phyloP scores from a whole-genome alignment of 2,113 vertebrate genomes.

The Alces alces region DNA sequence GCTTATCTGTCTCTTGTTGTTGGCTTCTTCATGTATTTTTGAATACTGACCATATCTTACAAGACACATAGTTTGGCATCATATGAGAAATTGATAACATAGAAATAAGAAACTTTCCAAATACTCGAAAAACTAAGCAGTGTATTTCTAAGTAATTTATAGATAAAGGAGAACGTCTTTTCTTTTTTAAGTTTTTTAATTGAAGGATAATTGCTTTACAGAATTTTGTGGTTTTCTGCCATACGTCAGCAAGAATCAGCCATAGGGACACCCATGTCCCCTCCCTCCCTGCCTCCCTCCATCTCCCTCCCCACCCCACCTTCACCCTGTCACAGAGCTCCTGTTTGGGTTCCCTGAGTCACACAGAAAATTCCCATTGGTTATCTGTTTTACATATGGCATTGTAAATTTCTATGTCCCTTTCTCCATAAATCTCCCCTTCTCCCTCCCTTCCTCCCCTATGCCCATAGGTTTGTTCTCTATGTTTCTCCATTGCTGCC shows the following conservation, averaged over 20 bases:
- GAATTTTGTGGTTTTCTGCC: not conserved
- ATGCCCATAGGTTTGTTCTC: not conserved
- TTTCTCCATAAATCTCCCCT: not conserved
- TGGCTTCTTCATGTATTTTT: not conserved
- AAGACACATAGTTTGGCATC: not conserved
- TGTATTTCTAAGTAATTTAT: not conserved
- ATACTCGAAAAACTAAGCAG: not conserved
- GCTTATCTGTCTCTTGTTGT: not conserved
- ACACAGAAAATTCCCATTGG: not conserved
- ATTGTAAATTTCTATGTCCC: not conserved
- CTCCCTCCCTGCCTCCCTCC: too few species aligned
- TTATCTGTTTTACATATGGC: not conserved
- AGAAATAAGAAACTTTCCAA: not conserved
- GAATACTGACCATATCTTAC: not conserved
- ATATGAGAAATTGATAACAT: not conserved
- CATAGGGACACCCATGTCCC: too few species aligned
- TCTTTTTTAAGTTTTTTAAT: not conserved
- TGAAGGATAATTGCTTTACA: not conserved
- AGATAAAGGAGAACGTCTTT: not conserved
- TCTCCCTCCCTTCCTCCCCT: not conserved
- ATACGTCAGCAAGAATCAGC: too few species aligned
- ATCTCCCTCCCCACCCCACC: too few species aligned
- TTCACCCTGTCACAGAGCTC: not conserved
- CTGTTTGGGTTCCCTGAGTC: not conserved
- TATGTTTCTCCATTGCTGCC: not conserved